Base-by-base conservation (phyloP, 1,140 invertebrate genomes). In the Phymastichus coffea region DNA sequence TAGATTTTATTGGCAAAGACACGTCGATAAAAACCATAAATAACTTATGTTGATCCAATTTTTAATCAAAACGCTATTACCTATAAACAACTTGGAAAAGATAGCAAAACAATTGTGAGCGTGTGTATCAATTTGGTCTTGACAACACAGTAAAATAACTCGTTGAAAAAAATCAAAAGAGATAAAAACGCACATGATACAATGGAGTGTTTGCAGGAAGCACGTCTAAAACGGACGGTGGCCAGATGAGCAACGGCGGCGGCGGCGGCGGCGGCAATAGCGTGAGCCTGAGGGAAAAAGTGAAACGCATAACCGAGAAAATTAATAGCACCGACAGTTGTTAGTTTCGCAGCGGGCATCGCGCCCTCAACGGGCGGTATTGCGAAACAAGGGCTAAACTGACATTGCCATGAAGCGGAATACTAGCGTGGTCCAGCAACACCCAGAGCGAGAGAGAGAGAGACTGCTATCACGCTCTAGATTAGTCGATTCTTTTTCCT, bases 321-420 rank as follows among this genome's bases (percentile, higher is more conserved):
- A 53, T 46, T 53, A 53, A 60, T 60, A 51, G 49, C 41, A 41
- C 56, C 22, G 37, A 38, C 37, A 53, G 52, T 54, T 60, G 51
- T 53, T 60, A 47, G 52, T 60, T 60, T 35, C 57, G 40, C 43
- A 46, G 28, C 28, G 41, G 23, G 57, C 17, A 35, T 41, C 44
- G 25, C 17, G 19, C n/a, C n/a, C 43, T 54, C 54, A 14, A 8
- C 22, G 41, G 49, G 37, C 3, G 46, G 37, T 25, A 48, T 37
- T 57, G 44, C 44, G 47, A 25, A 40, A 48, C 30, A 57, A 37
- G 28, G 19, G 47, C 47, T 35, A 14, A 48, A 35, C 47, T 49
- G 28, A 49, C 19, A 22, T 17, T 1, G 9, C 47, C 47, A 33
- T 35, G 23, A 3, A 35, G 22, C 25, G 22, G 10, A 25, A 20